phyloP scores from a whole-genome alignment of 2,113 vertebrate genomes.

The Cynoglossus semilaevis region DNA sequence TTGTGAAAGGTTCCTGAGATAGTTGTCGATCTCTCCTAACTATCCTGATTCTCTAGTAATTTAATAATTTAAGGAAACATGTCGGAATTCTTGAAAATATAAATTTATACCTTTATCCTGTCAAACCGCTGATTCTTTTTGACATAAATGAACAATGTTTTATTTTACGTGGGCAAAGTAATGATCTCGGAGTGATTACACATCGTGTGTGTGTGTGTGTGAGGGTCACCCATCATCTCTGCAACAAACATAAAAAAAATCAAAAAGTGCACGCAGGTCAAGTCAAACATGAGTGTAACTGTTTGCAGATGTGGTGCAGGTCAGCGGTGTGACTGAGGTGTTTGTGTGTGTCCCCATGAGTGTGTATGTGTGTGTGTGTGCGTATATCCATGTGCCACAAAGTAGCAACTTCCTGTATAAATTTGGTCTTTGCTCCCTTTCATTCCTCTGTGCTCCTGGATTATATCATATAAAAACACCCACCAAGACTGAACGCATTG shows the following conservation, averaged over 20 bases:
- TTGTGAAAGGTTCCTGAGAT: too few relatives aligned
- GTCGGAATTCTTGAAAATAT: too few relatives aligned
- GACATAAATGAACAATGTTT: conserved; percentile 50
- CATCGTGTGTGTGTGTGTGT: conserved; percentile 81
- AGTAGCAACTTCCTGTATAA: conserved; percentile 94
- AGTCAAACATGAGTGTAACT: conserved; percentile 91
- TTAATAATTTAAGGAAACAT: too few relatives aligned
- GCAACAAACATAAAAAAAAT: conserved; percentile 82
- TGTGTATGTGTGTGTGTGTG: conserved; percentile 50
- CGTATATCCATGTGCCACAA: conserved; percentile 83
- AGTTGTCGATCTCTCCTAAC: too few relatives aligned
- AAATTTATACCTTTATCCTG: neutral
- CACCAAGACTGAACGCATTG: conserved; percentile 33
- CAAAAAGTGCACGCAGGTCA: conserved; percentile 87
- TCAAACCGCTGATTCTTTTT: conserved; percentile 30
- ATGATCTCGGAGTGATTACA: conserved; percentile 84
- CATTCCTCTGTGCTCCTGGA: conserved; percentile 82
- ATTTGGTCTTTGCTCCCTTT: conserved; percentile 84
- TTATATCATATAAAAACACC: conserved; percentile 78
- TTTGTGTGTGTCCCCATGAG: conserved; percentile 29
- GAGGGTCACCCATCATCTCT: conserved; percentile 76
- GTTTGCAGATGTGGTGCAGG: conserved; percentile 93
- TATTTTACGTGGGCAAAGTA: conserved; percentile 58
- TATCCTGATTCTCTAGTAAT: too few relatives aligned
- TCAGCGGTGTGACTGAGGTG: conserved; percentile 63